Base-by-base conservation (phyloP, 1,140 invertebrate species). In the Papilio dardanus region DNA sequence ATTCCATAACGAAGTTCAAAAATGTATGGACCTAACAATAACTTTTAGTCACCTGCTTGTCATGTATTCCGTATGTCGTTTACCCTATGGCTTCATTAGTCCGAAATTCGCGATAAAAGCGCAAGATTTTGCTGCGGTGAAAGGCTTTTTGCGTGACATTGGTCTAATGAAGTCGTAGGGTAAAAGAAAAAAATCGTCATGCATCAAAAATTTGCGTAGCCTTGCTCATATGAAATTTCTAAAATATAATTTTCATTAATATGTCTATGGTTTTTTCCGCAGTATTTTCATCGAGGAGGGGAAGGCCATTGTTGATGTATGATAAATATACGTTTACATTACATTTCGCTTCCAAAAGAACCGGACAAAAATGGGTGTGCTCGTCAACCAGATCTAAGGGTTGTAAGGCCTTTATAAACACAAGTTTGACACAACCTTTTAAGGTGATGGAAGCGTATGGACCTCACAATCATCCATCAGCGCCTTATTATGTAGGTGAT, bases 301-400 rank as follows among this genome's bases (percentile, higher is more conserved):
- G 66, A 4, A 33, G 35, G n/a, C 66, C 35, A 40, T 37, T 68
- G 66, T n/a, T 68, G 16, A 40, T 68, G 19, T 68, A 68, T 33
- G 5, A 33, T 12, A 16, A 37, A 14, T 69, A 69, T 21, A 69
- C 33, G 1, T 69, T 42, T 35, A 69, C 21, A 5, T 42, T 5
- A 16, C 40, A 12, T 69, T 69, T 42, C 10, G 37, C 35, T 24
- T 35, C 67, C 4, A 69, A 68, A 8, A 54, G 30, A 62, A 42
- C 19, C 6, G 37, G 67, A 3, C 35, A 42, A 14, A 21, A 21
- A 69, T 69, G 37, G 67, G 35, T 42, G n/a, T 69, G 67, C 21
- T 69, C 67, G 0, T 69, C 35, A 2, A 21, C 24, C 19, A 42
- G 67, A 10, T 69, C 67, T 24, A 69, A 42, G 31, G 16, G 24